Percentiles rank a stretch among this genome's conserved stretches.
Evolutionary conservation across 2,888 invertebrate species (phyloP).

Genomic region (Polymixis lichenea): DNA sequence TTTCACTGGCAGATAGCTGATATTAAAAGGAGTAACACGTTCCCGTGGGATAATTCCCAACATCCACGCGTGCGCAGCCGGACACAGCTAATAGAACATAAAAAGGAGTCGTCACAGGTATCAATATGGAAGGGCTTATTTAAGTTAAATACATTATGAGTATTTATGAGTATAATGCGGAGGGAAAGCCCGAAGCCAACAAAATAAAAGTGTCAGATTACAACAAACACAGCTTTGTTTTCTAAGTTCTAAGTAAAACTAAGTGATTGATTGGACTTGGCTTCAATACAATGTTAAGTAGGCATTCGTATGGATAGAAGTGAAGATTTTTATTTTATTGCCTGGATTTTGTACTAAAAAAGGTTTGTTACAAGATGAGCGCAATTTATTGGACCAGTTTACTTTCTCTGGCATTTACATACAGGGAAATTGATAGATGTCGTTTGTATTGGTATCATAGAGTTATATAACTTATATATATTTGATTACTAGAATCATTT

Average conservation of each 20-base stretch:
- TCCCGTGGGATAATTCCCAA: too few species aligned
- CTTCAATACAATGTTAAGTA: constrained; percentile 32
- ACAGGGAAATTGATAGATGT: neutral
- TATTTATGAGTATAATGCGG: constrained; percentile 53
- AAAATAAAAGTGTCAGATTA: constrained; percentile 65
- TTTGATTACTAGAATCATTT: neutral
- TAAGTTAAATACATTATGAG: constrained; percentile 60
- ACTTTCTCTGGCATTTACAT: constrained; percentile 22
- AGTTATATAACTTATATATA: neutral
- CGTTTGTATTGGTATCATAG: neutral
- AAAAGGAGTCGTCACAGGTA: constrained; percentile 23
- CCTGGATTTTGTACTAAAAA: constrained; percentile 21
- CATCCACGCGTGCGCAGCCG: too few species aligned
- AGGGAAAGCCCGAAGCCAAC: constrained; percentile 67
- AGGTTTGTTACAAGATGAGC: constrained; percentile 23
- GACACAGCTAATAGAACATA: neutral
- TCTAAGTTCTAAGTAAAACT: constrained; percentile 46
- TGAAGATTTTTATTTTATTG: constrained; percentile 22
- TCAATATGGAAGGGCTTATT: constrained; percentile 52
- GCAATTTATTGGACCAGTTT: constrained; percentile 31
- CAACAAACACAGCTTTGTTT: constrained; percentile 62
- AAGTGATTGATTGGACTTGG: constrained; percentile 54
- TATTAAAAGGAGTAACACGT: too few species aligned
- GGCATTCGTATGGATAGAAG: constrained; percentile 22
- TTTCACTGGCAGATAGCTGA: too few species aligned